A percentile compares a stretch with the other conserved stretches of the same genome.
Conservation (phyloP, 23 tunicate genomes). For the Oikopleura vanhoeffeni region DNA sequence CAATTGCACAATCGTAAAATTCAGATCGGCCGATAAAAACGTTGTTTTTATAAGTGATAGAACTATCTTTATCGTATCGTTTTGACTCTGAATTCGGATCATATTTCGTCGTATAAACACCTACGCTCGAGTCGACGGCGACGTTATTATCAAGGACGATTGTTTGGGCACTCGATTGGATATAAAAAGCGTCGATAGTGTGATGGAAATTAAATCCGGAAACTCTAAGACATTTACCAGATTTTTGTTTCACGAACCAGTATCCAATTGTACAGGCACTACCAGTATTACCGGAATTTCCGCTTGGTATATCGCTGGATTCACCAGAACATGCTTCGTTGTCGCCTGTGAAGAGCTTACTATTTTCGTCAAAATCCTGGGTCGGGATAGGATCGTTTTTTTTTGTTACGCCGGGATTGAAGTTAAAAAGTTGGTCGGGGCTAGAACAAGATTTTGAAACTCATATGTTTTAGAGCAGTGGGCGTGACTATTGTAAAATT, state of each 20-base stretch:
- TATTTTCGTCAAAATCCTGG: too few species aligned
- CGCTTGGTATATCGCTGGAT: neutral
- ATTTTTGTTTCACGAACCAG: neutral
- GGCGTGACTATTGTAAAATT: too few species aligned
- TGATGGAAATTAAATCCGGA: neutral
- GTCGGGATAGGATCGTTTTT: too few species aligned
- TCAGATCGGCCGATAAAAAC: constrained; percentile 6
- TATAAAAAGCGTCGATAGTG: neutral
- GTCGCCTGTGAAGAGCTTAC: too few species aligned
- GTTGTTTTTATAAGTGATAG: neutral
- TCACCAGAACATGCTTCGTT: neutral
- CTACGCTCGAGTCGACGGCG: neutral
- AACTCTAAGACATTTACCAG: neutral
- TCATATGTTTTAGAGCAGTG: too few species aligned
- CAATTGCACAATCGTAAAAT: neutral
- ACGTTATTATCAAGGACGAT: neutral
- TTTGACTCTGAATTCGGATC: constrained; percentile 4
- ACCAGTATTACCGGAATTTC: neutral
- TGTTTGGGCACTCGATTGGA: neutral
- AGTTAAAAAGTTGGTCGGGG: too few species aligned
- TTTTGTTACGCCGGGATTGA: too few species aligned
- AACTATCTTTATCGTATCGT: neutral
- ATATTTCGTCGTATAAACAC: neutral
- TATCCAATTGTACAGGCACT: neutral
- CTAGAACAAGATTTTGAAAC: too few species aligned